A percentile compares a stretch with the other conserved stretches of the same genome.
Evolutionary conservation across 2,113 vertebrate genomes (phyloP).

Genomic region (Daphoenositta chrysoptera): DNA sequence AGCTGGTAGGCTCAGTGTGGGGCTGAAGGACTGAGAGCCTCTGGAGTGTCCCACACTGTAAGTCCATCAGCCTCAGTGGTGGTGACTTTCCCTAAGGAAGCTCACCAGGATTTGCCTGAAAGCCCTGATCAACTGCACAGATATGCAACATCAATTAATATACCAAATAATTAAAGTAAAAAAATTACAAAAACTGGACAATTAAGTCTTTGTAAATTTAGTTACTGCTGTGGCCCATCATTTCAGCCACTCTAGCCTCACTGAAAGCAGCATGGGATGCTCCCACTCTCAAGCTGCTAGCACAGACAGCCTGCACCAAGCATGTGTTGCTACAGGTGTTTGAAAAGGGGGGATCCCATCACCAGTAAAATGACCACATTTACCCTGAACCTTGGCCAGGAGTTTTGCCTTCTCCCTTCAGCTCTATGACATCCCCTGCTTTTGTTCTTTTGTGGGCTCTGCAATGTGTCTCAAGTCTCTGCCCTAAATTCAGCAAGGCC

Average conservation of each 20-base stretch:
- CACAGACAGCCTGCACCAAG: not conserved
- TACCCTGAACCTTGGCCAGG: not conserved
- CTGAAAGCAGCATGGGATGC: not conserved
- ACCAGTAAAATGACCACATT: not conserved
- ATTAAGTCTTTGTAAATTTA: not conserved
- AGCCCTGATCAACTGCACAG: not conserved
- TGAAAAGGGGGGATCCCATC: not conserved
- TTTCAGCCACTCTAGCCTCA: not conserved
- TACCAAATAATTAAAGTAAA: not conserved
- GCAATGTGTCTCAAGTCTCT: not conserved
- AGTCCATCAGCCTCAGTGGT: not conserved
- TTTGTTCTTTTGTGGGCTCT: not conserved
- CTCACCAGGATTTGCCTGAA: not conserved
- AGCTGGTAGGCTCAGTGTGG: not conserved
- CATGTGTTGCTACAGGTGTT: not conserved
- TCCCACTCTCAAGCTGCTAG: not conserved
- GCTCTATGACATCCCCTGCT: not conserved
- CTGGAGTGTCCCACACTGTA: not conserved
- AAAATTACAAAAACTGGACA: not conserved
- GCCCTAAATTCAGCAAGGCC: not conserved
- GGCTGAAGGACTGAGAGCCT: not conserved
- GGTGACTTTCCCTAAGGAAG: not conserved
- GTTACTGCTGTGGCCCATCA: not conserved
- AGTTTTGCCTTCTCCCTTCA: not conserved
- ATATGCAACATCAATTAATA: not conserved